These are phyloP conservation scores for Dioctria rufipes DNA, from an alignment of 2,888 invertebrate genomes.

Conservation along the genomic window DNA sequence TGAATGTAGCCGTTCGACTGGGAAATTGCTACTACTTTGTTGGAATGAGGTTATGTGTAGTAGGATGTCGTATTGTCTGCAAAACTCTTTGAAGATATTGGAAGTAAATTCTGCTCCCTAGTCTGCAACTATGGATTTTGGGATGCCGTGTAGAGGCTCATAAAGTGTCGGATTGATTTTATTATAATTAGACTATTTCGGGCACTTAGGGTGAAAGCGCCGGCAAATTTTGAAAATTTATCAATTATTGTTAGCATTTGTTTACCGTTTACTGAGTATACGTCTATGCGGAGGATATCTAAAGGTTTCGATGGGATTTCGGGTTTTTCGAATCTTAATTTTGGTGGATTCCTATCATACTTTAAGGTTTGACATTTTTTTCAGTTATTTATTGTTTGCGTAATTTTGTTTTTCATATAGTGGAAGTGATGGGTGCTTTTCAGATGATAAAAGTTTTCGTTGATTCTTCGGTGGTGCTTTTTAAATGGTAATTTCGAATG, in stretches of 20 bases:
- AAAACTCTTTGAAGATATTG: slow-evolving; percentile 3
- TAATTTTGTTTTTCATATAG: too few relatives aligned
- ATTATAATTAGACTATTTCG: background rate
- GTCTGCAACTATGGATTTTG: background rate
- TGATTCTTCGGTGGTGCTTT: too few relatives aligned
- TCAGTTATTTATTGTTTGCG: too few relatives aligned
- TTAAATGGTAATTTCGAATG: background rate
- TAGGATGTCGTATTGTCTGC: background rate
- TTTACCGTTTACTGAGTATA: background rate
- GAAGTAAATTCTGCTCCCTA: background rate
- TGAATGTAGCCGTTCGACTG: slow-evolving; percentile 1
- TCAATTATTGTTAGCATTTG: slow-evolving; percentile 5
- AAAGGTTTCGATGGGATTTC: slow-evolving; percentile 3
- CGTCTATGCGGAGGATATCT: too few relatives aligned
- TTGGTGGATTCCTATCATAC: background rate
- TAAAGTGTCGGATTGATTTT: background rate
- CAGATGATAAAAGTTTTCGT: background rate
- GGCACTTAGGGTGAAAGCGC: background rate
- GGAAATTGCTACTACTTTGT: background rate
- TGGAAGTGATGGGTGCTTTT: too few relatives aligned
- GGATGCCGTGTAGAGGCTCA: background rate
- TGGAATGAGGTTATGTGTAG: background rate
- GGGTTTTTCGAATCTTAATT: background rate
- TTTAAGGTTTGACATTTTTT: background rate
- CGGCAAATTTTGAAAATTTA: background rate